Base-by-base conservation (phyloP, 2,113 vertebrate genomes). In the Conger conger region DNA sequence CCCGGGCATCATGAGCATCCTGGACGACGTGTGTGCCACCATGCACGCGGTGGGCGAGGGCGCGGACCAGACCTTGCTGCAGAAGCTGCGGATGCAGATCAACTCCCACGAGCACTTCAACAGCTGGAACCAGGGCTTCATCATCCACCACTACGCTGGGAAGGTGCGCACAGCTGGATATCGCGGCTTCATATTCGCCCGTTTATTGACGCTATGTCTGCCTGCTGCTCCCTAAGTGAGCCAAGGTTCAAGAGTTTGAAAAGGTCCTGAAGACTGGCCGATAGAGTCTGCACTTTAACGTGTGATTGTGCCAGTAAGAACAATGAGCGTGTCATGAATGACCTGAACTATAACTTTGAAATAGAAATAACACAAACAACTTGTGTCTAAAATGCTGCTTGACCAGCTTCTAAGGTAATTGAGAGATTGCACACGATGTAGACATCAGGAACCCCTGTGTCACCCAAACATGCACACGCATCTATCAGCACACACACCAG, bases 71-170 rank as follows among this genome's bases (percentile, higher is more conserved):
- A 99, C 98, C 0, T 94, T 99, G 94, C 95, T 99, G 40, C 98
- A 99, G 93, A 99, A 99, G 80, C 97, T 99, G 50, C 91, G 98
- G 88, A 96, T 98, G 94, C 96, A 97, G 92, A 98, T 98, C 87
- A 97, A 97, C 90, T 97, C 94, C n/a, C 98, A 99, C 0, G 98
- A 99, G 76, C 98, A 99, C 92, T 99, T 99, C 94, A 99, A 99
- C 95, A 99, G 98, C 96, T 99, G 98, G 98, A 99, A 99, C 91
- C 98, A 99, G 87, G 98, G 98, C 81, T 99, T 99, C 92, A 99
- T 99, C 88, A 97, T 99, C 79, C 98, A 99, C 92, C 98, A 99
- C 91, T 99, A 99, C 0, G 98, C 98, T 11, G 98, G 98, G 78
- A 99, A 99, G 97, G 98, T 99, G 90, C 77, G 0, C 0, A 50